Base-by-base conservation (phyloP, 2,113 vertebrate species). In the Grallaria varia region DNA sequence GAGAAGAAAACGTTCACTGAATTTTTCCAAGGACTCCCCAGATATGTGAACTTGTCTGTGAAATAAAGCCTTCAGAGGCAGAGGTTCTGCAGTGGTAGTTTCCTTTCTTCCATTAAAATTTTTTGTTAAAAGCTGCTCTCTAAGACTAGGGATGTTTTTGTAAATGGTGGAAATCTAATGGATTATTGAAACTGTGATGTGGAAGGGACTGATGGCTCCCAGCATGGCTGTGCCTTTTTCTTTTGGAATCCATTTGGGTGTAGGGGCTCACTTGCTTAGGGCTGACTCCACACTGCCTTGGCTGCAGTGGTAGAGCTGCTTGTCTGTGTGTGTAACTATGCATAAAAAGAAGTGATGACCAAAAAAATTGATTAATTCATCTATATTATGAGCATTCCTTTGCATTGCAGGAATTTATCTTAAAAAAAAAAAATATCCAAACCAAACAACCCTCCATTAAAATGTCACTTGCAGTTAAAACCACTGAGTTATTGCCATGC, bases 141-240 rank as follows among this genome's bases (percentile, higher is more conserved):
- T 52, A 18, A 31, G 90, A 24, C 23, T 8, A 0, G 35, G 47
- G 74, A 20, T 72, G 69, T 64, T 35, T 90, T 67, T 82, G 39
- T 58, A 39, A 62, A 40, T 72, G 67, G 28, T n/a, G 62, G 14
- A 66, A 58, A 56, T 37, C 13, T 35, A 49, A 62, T 45, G 25
- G 30, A 1, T 39, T 33, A 0, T 6, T 89, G 55, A 25, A 63
- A 31, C 14, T 0, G 4, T 6, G 37, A 24, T 16, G 8, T 18
- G 1, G 44, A 16, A 68, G 81, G 81, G 64, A 60, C 52, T 47
- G 45, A 19, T 0, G 44, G 50, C 35, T 76, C 42, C 55, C 80
- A 64, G 9, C 28, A 17, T 1, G 31, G 4, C 22, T 47, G 9
- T 10, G 50, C 40, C n/a, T 39, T 73, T 62, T 37, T 37, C 25